A percentile compares a stretch with the other conserved stretches of the same genome.
phyloP scores from a whole-genome alignment of 2,797 vertebrate species.

The Gadopsis bispinosus region DNA sequence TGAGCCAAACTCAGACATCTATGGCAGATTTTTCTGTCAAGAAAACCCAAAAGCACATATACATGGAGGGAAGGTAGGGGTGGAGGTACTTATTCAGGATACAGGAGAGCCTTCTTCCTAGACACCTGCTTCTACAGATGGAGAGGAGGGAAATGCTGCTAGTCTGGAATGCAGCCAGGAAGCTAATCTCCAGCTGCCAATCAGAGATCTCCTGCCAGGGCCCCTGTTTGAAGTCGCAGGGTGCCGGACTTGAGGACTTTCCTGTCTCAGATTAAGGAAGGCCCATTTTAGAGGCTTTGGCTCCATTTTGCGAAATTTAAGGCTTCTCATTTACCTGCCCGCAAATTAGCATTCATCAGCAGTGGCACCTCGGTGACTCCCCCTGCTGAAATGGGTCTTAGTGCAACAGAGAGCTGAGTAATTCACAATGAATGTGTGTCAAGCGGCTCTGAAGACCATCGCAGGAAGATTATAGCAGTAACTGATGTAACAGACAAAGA shows the following conservation, averaged over 20 bases:
- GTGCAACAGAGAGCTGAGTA: background rate
- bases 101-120: constrained; percentile 20
- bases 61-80: background rate
- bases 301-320: constrained; percentile 14
- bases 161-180: constrained; percentile 53
- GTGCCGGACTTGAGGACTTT: constrained; percentile 28
- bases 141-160: constrained; percentile 19
- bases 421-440: background rate
- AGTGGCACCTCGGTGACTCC: constrained; percentile 21
- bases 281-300: constrained; percentile 45
- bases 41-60: constrained; percentile 14
- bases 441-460: background rate
- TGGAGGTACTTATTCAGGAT: background rate
- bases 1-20: constrained; percentile 49
- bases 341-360: constrained; percentile 21
- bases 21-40: background rate
- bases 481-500: constrained; percentile 30
- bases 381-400: constrained; percentile 12
- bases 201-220: constrained; percentile 52
- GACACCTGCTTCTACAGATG: constrained; percentile 50
- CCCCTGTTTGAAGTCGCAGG: constrained; percentile 58
- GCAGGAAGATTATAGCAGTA: background rate
- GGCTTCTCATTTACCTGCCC: constrained; percentile 35
- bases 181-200: constrained; percentile 50
- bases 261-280: constrained; percentile 33